Evolutionary conservation across 2,888 invertebrate genomes (phyloP).

Genomic region (Pterobdella sp.): DNA sequence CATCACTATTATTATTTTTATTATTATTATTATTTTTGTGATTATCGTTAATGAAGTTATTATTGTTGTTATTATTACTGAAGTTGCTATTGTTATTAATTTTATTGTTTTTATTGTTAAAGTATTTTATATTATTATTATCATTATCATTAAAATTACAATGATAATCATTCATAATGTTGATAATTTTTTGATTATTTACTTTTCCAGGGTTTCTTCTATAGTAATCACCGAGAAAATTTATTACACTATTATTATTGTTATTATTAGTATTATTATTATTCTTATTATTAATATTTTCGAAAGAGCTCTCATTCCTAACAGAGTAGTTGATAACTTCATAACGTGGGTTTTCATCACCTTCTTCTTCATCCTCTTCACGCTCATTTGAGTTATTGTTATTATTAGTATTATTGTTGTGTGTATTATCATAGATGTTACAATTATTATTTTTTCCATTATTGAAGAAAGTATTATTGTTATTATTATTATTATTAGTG

Average conservation of each 20-base stretch:
- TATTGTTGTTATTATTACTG: no score
- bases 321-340: not conserved
- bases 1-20: no score
- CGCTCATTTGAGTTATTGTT: slow-evolving; percentile 5
- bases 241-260: not conserved
- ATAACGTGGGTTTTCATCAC: not conserved
- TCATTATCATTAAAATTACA: not conserved
- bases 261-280: no score
- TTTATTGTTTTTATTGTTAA: no score
- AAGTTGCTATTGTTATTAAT: no score
- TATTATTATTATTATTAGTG: not conserved
- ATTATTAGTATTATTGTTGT: not conserved
- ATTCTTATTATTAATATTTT: not conserved
- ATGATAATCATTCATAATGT: not conserved
- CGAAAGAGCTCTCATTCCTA: not conserved
- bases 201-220: not conserved
- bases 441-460: not conserved
- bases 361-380: not conserved
- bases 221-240: not conserved
- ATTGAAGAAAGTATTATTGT: not conserved
- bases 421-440: not conserved
- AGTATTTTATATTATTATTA: not conserved
- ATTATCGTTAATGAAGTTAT: no score
- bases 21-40: no score
- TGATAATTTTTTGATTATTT: not conserved